Evolutionary conservation across 1,140 invertebrate species (phyloP), one percentile per base, ranked within the genome.

Genomic region (Berghia stephanieae): DNA sequence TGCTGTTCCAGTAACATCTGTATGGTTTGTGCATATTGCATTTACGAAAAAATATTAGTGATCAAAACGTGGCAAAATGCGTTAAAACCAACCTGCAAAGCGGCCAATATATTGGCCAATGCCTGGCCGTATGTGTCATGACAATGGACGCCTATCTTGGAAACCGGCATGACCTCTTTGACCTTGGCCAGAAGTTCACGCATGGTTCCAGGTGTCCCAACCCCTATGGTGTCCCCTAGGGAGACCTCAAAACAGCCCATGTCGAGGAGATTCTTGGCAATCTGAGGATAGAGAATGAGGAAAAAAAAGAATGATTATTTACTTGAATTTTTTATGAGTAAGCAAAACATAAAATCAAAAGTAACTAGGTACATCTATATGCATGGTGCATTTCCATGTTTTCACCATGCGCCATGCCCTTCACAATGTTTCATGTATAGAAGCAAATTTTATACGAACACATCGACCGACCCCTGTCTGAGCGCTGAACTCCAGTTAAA

Each of bases 61-160:
- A 24, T 21, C n/a, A 44, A 40, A 71, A 0, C 0, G 10, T 24
- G n/a, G 6, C 43, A 40, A 24, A 66, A 38, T 43, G 21, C 24
- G 16, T 77, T 5, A 31, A 21, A 38, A 77, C 76, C 79, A 82
- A 93, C 92, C 87, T 93, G 95, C 36, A 99, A 90, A 8, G 96
- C 94, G 3, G 94, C 93, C 3, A 96, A 91, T 81, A 99, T 94
- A 89, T 99, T 99, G 1, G 94, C 93, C 44, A 99, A 85, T 0
- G 96, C 98, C 90, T 99, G 98, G 0, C 98, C 98, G 88, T 98
- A 99, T 0, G 98, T 99, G 86, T 99, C 96, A 86, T 99, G 98
- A 87, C 96, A 99, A 88, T 99, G 98, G 21, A 99, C 92, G 0
- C 97, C 98, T 60, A 99, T 90, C 83, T 93, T 90, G 46, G 95